Evolutionary conservation across 1,140 invertebrate genomes (phyloP).

Genomic region (Agrilus planipennis): DNA sequence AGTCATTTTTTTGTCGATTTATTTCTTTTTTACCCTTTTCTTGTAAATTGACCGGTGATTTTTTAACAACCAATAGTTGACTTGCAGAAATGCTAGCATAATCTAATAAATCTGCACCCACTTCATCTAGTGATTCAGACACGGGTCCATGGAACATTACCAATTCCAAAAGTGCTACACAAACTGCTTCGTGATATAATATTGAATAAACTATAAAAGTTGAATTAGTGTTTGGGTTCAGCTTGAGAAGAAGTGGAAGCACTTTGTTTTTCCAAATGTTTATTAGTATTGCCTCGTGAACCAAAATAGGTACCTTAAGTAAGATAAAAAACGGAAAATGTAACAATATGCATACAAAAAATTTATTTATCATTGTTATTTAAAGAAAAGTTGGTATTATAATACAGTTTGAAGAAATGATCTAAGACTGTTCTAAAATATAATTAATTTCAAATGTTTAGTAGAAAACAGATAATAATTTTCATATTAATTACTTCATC

Average conservation of each 20-base stretch:
- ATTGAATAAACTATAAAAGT: slow-evolving; percentile 60
- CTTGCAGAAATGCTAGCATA: slow-evolving; percentile 42
- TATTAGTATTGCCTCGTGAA: slow-evolving; percentile 65
- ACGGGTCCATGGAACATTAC: slow-evolving; percentile 61
- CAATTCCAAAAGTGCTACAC: slow-evolving; percentile 58
- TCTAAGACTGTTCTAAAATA: too few relatives aligned
- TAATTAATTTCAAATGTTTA: too few relatives aligned
- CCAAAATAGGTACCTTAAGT: slow-evolving; percentile 51
- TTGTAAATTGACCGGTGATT: slow-evolving; percentile 23
- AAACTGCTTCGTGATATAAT: slow-evolving; percentile 33
- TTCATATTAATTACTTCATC: too few relatives aligned
- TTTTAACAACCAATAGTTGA: slow-evolving; percentile 24
- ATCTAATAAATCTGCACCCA: slow-evolving; percentile 59
- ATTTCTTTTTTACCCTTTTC: slow-evolving; percentile 25
- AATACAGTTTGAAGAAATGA: too few relatives aligned
- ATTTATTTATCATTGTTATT: too few relatives aligned
- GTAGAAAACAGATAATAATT: too few relatives aligned
- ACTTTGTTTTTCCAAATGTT: slow-evolving; percentile 65
- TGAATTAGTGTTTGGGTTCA: slow-evolving; percentile 47
- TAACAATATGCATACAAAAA: too few relatives aligned
- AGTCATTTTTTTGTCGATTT: slow-evolving; percentile 45
- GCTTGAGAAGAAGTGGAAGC: slow-evolving; percentile 54
- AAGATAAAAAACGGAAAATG: too few relatives aligned
- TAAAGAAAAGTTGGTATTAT: too few relatives aligned
- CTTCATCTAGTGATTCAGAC: slow-evolving; percentile 53